These are phyloP conservation scores for Microcaecilia unicolor DNA, from an alignment of 2,797 vertebrate genomes.

Conservation along the genomic window DNA sequence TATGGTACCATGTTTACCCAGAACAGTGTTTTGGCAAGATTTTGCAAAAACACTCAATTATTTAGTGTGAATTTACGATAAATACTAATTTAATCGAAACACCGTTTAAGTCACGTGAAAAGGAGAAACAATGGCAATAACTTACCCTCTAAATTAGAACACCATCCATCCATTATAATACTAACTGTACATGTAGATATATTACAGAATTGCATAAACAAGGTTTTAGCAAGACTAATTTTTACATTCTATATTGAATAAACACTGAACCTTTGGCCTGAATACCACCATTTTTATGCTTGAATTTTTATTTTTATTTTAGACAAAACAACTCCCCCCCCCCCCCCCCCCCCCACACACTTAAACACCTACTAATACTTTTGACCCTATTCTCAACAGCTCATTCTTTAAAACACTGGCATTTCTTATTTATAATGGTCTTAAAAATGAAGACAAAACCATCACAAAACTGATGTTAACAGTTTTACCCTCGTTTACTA, in stretches of 20 bases:
- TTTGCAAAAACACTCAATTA: slow-evolving; percentile 51
- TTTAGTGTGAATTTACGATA: slow-evolving; percentile 28
- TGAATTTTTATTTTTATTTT: not conserved
- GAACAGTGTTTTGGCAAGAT: slow-evolving; percentile 50
- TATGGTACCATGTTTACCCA: slow-evolving; percentile 58
- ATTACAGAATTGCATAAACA: slow-evolving; percentile 47
- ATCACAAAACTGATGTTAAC: not conserved
- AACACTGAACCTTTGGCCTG: slow-evolving; percentile 35
- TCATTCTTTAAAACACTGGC: slow-evolving; percentile 10
- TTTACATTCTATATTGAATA: too few relatives aligned
- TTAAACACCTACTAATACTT: slow-evolving; percentile 32
- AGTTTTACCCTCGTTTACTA: too few relatives aligned
- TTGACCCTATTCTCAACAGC: slow-evolving; percentile 28
- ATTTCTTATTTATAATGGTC: not conserved
- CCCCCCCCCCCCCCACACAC: too few relatives aligned
- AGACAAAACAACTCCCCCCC: slow-evolving; percentile 12
- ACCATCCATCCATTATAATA: slow-evolving; percentile 27
- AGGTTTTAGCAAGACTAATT: slow-evolving; percentile 23
- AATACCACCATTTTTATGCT: slow-evolving; percentile 34
- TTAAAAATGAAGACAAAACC: slow-evolving; percentile 5
- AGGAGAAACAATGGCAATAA: slow-evolving; percentile 29
- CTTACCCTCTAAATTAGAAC: slow-evolving; percentile 43
- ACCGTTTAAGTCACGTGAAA: slow-evolving; percentile 27
- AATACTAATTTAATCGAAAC: slow-evolving; percentile 29
- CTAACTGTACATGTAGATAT: slow-evolving; percentile 41